These are phyloP conservation scores for Drosophila nasuta DNA, from an alignment of 1,140 invertebrate genomes.

Conservation along the genomic window DNA sequence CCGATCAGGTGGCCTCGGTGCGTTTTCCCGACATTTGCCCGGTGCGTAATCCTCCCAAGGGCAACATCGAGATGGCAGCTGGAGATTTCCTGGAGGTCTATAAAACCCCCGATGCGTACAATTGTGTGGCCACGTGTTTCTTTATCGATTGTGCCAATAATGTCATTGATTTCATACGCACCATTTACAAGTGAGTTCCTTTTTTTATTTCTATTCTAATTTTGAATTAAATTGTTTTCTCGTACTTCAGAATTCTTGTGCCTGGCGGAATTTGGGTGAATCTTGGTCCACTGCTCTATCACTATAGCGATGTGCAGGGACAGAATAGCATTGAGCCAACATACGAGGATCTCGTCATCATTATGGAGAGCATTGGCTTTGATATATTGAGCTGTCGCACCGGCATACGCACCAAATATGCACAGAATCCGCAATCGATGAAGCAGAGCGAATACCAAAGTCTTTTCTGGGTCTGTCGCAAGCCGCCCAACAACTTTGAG, in stretches of 20 bases:
- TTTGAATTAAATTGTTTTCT: neutral
- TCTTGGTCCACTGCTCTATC: constrained; percentile 97
- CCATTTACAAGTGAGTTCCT: constrained; percentile 89
- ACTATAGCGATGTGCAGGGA: constrained; percentile 95
- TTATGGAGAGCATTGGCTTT: constrained; percentile 95
- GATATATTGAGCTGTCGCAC: constrained; percentile 90
- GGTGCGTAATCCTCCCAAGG: constrained; percentile 87
- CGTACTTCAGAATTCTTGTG: constrained; percentile 89
- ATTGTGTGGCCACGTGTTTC: constrained; percentile 98
- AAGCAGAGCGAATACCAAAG: constrained; percentile 83
- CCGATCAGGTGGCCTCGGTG: constrained; percentile 92
- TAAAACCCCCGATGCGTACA: constrained; percentile 91
- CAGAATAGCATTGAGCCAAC: constrained; percentile 98
- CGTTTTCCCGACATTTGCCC: constrained; percentile 97
- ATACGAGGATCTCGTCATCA: constrained; percentile 92
- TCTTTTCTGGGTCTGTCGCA: constrained; percentile 81
- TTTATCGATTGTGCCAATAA: constrained; percentile 99
- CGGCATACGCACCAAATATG: constrained; percentile 93
- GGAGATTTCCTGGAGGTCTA: constrained; percentile 97
- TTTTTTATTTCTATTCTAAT: neutral
- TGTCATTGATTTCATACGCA: constrained; percentile 97
- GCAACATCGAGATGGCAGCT: constrained; percentile 96
- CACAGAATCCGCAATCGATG: constrained; percentile 97
- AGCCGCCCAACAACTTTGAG: constrained; percentile 45
- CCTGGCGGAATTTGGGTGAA: constrained; percentile 96